phyloP scores from a whole-genome alignment of 2,888 invertebrate genomes.

The Phaonia tiefii region DNA sequence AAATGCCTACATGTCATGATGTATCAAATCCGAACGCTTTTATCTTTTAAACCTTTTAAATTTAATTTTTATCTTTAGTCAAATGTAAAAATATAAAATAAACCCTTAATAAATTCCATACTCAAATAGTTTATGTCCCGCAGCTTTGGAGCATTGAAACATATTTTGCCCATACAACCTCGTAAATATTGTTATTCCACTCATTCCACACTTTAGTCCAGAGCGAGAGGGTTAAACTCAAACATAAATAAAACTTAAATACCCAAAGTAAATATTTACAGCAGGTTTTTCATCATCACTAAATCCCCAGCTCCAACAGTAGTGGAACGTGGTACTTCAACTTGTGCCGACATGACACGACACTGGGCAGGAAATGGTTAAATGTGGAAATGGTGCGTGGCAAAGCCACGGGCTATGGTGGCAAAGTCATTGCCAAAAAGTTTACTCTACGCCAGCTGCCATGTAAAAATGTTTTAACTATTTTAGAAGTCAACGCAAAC shows the following conservation, averaged over 20 bases:
- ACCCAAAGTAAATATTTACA: slow-evolving; percentile 21
- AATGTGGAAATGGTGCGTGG: slow-evolving; percentile 33
- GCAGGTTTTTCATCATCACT: slow-evolving; percentile 5
- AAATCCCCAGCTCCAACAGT: neutral
- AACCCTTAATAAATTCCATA: neutral
- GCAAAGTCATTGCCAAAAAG: slow-evolving; percentile 27
- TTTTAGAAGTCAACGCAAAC: slow-evolving; percentile 48
- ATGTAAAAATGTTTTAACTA: slow-evolving; percentile 51
- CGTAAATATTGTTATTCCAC: slow-evolving; percentile 6
- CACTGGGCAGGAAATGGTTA: neutral
- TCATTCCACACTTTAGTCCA: neutral
- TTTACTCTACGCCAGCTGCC: slow-evolving; percentile 45
- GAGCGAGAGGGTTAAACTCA: neutral
- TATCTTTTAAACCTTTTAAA: neutral
- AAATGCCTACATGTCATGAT: neutral
- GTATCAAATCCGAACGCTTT: neutral
- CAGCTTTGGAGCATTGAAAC: neutral
- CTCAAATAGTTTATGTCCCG: neutral
- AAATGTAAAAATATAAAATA: neutral
- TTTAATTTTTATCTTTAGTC: slow-evolving; percentile 1
- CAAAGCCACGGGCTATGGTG: slow-evolving; percentile 36
- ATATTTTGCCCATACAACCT: slow-evolving; percentile 5
- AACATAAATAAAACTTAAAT: slow-evolving; percentile 29
- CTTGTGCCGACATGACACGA: too few relatives aligned
- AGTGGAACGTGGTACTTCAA: too few relatives aligned